A percentile compares a stretch with the other conserved stretches of the same genome.
Conservation (phyloP, 2,797 vertebrate species). For the Characodon lateralis region DNA sequence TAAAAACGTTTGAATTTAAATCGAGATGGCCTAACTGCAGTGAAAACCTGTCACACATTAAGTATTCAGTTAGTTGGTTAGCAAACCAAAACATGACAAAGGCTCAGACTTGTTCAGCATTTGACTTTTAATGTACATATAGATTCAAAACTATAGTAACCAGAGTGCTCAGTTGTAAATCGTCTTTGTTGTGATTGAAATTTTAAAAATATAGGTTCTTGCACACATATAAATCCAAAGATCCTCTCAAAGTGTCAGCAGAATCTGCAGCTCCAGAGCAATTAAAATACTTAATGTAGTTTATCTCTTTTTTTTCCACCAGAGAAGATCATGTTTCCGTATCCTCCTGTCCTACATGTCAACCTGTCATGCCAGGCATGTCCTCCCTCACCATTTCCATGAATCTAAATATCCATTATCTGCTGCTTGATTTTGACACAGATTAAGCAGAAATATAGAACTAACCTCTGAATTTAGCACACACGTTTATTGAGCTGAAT, state of each 20-base stretch:
- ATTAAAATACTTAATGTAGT: neutral
- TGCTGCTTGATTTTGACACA: neutral
- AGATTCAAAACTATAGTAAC: neutral
- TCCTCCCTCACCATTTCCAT: constrained; percentile 7
- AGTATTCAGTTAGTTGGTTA: neutral
- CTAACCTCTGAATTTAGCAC: neutral
- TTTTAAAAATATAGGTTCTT: neutral
- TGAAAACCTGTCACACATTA: neutral
- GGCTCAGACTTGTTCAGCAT: neutral
- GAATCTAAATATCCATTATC: constrained; percentile 2
- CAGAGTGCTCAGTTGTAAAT: neutral
- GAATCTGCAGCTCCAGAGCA: neutral
- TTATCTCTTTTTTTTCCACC: neutral
- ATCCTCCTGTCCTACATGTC: constrained; percentile 8
- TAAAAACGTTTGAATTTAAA: neutral
- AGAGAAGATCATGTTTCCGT: constrained; percentile 10
- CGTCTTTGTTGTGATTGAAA: neutral
- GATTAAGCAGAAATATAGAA: neutral
- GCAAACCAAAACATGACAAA: neutral
- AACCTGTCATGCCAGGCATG: constrained; percentile 12
- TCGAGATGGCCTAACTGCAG: neutral
- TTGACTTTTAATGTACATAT: neutral
- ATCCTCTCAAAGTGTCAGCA: neutral
- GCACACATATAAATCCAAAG: neutral
- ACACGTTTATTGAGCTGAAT: neutral